phyloP scores from a whole-genome alignment of 2,113 vertebrate genomes.

The Podilymbus podiceps region DNA sequence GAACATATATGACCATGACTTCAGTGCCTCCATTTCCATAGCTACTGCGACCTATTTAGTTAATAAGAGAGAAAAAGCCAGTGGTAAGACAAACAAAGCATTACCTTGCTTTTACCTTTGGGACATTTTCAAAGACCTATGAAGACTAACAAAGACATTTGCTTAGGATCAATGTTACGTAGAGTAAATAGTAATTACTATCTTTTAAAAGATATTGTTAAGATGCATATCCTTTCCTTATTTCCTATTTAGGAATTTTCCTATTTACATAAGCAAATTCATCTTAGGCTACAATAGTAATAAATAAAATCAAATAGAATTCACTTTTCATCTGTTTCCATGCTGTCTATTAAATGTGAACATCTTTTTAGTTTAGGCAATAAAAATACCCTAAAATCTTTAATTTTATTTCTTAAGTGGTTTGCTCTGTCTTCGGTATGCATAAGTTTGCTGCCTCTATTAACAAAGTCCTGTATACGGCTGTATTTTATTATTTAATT shows the following conservation, averaged over 20 bases:
- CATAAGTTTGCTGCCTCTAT: background rate
- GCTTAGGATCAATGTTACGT: background rate
- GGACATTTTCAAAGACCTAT: background rate
- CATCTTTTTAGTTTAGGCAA: background rate
- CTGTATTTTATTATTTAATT: background rate
- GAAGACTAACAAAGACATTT: constrained; percentile 12
- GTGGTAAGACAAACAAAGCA: background rate
- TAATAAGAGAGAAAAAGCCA: background rate
- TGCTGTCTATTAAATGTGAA: background rate
- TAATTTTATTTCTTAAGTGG: background rate
- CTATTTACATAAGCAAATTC: background rate
- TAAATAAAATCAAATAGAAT: background rate
- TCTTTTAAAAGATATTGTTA: background rate
- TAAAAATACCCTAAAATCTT: background rate
- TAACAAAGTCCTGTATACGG: background rate
- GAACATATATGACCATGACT: background rate
- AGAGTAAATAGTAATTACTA: background rate
- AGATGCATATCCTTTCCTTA: background rate
- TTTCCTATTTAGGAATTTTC: background rate
- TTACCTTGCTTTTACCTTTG: background rate
- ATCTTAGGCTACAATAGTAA: background rate
- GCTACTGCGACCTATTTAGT: background rate
- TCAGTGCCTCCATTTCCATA: background rate
- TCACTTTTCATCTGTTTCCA: background rate
- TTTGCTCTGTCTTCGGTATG: background rate